These are phyloP conservation scores for Cataglyphis altisquamis DNA, from an alignment of 2,888 invertebrate species.

Conservation along the genomic window DNA sequence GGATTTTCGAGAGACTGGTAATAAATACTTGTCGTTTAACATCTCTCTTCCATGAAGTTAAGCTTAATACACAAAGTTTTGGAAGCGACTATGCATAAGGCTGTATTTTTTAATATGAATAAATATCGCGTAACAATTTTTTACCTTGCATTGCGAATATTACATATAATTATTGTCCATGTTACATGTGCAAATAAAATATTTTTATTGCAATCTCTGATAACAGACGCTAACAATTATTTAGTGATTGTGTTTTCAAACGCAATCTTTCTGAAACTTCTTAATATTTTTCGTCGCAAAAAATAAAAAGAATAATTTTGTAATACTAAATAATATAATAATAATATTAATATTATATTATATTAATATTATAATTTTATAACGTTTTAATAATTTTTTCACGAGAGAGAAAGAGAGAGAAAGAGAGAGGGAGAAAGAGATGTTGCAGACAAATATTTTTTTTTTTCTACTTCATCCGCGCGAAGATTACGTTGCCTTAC, in stretches of 20 bases:
- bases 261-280: neutral
- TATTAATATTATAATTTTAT: too few species aligned
- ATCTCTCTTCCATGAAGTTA: neutral
- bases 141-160: neutral
- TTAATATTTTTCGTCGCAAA: neutral
- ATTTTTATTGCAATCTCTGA: neutral
- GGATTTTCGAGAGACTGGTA: neutral
- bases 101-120: neutral
- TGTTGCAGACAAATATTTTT: neutral
- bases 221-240: neutral
- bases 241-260: neutral
- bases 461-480: neutral
- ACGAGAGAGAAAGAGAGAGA: neutral
- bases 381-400: neutral
- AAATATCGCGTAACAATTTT: neutral
- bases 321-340: too few species aligned
- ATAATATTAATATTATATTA: too few species aligned
- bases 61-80: neutral
- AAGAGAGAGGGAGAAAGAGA: neutral
- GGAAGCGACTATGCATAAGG: neutral
- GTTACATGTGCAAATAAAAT: neutral
- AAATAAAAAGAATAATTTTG: neutral
- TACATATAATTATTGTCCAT: neutral
- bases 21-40: conserved; percentile 9
- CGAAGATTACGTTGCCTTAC: neutral